These are phyloP conservation scores for Tethya wilhelma DNA, from an alignment of 37 sponge, comb jelly and placozoan species.

Conservation along the genomic window DNA sequence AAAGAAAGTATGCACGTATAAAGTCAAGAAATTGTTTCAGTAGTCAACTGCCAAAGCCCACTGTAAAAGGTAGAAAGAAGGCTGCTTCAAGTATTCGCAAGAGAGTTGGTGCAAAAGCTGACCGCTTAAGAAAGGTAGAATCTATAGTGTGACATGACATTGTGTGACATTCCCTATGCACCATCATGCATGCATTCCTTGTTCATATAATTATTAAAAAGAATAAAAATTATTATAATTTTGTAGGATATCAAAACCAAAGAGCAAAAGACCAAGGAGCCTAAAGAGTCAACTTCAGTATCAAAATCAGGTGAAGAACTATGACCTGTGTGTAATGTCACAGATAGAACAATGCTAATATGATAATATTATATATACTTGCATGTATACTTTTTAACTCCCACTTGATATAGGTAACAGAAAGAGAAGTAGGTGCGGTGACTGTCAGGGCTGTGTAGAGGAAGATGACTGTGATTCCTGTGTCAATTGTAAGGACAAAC, in stretches of 20 bases:
- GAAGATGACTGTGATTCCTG: no score
- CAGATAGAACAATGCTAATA: not conserved
- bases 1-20: slow-evolving; percentile 8
- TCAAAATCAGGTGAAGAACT: not conserved
- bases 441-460: no score
- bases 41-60: not conserved
- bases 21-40: not conserved
- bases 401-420: not conserved
- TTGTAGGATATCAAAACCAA: not conserved
- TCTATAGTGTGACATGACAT: no score
- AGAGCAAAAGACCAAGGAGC: not conserved
- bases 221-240: not conserved
- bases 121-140: slow-evolving; percentile 6
- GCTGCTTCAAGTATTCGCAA: slow-evolving; percentile 2
- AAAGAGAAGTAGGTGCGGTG: no score
- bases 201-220: no score
- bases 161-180: no score
- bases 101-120: slow-evolving; percentile 22
- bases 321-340: not conserved
- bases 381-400: no score
- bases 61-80: not conserved
- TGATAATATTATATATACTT: no score
- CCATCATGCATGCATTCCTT: no score
- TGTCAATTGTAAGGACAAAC: no score
- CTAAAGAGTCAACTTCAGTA: not conserved